Evolutionary conservation across 2,113 vertebrate species (phyloP), one percentile per base, ranked within the genome.

Genomic region (Cercopithecus mona): DNA sequence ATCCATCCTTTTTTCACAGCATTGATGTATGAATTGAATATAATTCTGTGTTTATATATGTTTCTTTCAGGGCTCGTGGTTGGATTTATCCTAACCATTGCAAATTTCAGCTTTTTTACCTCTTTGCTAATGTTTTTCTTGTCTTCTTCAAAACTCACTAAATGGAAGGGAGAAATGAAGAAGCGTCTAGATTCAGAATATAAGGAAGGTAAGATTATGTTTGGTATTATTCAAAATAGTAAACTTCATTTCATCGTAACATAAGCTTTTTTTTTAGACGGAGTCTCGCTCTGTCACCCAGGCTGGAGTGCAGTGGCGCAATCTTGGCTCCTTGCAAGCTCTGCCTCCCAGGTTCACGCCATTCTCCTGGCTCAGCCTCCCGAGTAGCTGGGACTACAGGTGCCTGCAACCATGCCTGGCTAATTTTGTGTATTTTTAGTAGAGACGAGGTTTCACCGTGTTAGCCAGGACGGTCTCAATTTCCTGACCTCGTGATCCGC

Each of bases 71-170:
- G 99, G 12, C 96, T 99, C 32, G 98, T 99, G 93, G 99, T 99
- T 82, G 99, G 99, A 70, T 99, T 99, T 96, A 99, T 99, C 98
- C 98, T 99, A 96, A 99, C 99, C 27, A 99, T 99, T 98, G 99
- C 99, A 97, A 99, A 99, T 99, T 99, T 98, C 95, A 99, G 99
- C 98, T 99, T 99, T 98, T 99, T 99, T 98, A 99, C 98, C 20
- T 98, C 99, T 61, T 98, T 99, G 98, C 94, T 99, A 82, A 98
- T 98, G 30, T 99, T 99, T 99, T 99, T 99, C 97, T 83, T 99
- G 98, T 99, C 99, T 88, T 99, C 99, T 96, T 99, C 99, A 94
- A 99, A 99, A 98, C 99, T 99, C 95, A 99, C 99, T 13, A 99
- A 99, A 94, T 99, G 99, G 99, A 99, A 98, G 85, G 99, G 99